These are phyloP conservation scores for Ibycter americanus DNA, from an alignment of 2,797 vertebrate genomes.

Conservation along the genomic window DNA sequence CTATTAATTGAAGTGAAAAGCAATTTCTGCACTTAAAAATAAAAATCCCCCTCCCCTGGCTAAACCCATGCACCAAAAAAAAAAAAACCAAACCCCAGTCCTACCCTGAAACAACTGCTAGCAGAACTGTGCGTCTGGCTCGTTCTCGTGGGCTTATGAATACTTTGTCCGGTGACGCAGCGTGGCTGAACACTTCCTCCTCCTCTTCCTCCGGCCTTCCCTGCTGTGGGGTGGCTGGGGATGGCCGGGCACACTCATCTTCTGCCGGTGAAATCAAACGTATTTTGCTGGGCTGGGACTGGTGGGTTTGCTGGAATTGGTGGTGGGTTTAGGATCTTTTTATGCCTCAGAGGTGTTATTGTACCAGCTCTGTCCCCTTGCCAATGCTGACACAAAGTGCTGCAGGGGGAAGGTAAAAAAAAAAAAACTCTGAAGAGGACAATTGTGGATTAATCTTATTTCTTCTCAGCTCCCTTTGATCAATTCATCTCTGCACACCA, in stretches of 20 bases:
- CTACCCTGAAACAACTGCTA: not conserved
- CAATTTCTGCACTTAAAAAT: not conserved
- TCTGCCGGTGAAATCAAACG: not conserved
- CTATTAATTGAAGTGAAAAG: not conserved
- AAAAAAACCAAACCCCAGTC: not conserved
- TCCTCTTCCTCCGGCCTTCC: not conserved
- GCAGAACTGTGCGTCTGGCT: not conserved
- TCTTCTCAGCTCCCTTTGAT: not conserved
- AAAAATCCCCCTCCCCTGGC: not conserved
- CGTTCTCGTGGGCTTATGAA: not conserved
- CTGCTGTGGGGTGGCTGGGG: not conserved
- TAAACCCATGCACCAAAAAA: not conserved
- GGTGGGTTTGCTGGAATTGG: not conserved
- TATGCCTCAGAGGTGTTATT: rapidly evolving
- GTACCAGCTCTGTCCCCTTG: not conserved
- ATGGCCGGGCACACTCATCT: not conserved
- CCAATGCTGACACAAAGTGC: not conserved
- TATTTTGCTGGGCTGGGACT: not conserved
- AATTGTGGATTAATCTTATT: not conserved
- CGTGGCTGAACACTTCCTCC: not conserved
- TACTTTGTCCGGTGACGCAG: not conserved
- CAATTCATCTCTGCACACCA: not conserved
- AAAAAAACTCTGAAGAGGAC: not conserved
- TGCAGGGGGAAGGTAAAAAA: not conserved
- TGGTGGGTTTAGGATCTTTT: not conserved